phyloP scores from a whole-genome alignment of 2,113 vertebrate species.

The Nettapus auritus region DNA sequence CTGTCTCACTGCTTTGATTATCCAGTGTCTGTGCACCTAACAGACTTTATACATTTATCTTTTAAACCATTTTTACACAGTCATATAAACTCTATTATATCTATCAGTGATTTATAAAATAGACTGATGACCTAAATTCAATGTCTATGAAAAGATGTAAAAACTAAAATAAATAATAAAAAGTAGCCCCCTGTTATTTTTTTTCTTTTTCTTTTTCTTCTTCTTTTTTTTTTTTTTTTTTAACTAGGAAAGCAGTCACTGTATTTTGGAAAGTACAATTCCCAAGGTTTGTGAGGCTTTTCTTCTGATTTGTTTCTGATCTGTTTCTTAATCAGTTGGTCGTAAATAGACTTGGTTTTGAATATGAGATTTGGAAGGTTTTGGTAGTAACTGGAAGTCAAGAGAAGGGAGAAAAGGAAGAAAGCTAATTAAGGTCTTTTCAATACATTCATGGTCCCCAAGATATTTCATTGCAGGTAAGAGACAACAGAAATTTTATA shows the following conservation, averaged over 20 bases:
- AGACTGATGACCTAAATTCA: not conserved
- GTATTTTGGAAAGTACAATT: not conserved
- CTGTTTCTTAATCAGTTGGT: not conserved
- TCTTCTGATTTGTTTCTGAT: not conserved
- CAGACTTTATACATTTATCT: not conserved
- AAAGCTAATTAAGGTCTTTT: not conserved
- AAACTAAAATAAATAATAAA: not conserved
- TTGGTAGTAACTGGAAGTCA: not conserved
- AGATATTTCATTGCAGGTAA: not conserved
- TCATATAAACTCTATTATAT: not conserved
- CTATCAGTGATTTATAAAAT: not conserved
- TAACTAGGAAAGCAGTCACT: not conserved
- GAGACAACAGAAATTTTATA: not conserved
- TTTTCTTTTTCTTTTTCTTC: not conserved
- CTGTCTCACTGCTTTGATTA: not conserved
- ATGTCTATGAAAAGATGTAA: not conserved
- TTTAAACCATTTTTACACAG: not conserved
- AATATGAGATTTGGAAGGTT: not conserved
- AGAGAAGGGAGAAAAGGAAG: not conserved
- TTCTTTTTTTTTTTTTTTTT: not conserved
- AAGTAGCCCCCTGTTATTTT: not conserved
- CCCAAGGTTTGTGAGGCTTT: not conserved
- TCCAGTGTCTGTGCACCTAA: not conserved
- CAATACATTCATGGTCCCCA: not conserved
- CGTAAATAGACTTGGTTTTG: not conserved